Conservation (phyloP, 92 coral and sea anemone species). For the Phymanthus crucifer region DNA sequence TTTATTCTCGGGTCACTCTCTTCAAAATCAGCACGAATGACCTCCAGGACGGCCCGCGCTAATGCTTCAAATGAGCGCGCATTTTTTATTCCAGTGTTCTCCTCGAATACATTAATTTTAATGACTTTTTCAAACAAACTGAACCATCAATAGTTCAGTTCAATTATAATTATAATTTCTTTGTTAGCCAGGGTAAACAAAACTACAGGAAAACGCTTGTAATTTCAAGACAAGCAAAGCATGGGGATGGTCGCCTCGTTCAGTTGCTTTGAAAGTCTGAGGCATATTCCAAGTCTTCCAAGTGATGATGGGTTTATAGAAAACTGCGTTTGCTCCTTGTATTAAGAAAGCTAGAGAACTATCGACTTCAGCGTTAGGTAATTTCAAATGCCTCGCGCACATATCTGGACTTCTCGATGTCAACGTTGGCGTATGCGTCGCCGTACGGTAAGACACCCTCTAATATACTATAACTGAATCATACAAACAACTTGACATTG, state of each 20-base stretch:
- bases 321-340: background rate
- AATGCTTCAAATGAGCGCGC: background rate
- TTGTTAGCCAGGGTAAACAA: constrained; percentile 13
- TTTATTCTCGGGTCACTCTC: no score
- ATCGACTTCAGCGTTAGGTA: background rate
- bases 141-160: constrained; percentile 14
- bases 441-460: background rate
- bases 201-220: background rate
- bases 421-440: background rate
- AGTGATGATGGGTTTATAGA: background rate
- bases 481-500: no score
- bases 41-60: no score
- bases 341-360: background rate
- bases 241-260: background rate
- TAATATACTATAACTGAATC: no score
- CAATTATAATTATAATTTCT: constrained; percentile 1
- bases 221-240: background rate
- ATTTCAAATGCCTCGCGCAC: background rate
- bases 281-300: no score
- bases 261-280: no score
- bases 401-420: background rate
- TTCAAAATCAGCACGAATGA: no score
- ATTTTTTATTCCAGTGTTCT: background rate
- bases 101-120: constrained; percentile 16
- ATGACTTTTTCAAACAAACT: constrained; percentile 2